These are phyloP conservation scores for Ramphastos sulfuratus DNA, from an alignment of 2,113 vertebrate genomes.

Conservation along the genomic window DNA sequence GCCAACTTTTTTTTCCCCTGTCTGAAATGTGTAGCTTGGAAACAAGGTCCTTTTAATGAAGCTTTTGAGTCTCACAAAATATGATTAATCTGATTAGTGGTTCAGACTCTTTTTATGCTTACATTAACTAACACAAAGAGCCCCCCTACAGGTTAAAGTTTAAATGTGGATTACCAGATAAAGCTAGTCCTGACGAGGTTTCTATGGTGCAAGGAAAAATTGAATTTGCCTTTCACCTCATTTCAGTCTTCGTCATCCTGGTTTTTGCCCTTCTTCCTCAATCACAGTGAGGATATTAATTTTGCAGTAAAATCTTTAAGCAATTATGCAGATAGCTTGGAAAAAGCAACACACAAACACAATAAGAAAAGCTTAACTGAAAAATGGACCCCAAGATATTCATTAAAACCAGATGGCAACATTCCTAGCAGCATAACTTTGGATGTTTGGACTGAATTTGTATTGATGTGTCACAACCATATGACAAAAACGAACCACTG, in stretches of 20 bases:
- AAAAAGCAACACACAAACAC: conserved; percentile 89
- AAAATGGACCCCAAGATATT: conserved; percentile 89
- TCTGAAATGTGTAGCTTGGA: conserved; percentile 82
- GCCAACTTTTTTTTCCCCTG: conserved; percentile 56
- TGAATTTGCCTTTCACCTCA: conserved; percentile 89
- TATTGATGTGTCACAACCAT: conserved; percentile 67
- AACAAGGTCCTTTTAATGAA: conserved; percentile 88
- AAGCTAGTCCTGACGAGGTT: conserved; percentile 93
- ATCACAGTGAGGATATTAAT: conserved; percentile 91
- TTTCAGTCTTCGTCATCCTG: conserved; percentile 86
- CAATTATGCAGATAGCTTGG: conserved; percentile 95
- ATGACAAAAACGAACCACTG: conserved; percentile 56
- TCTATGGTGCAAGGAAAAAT: conserved; percentile 87
- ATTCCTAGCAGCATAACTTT: conserved; percentile 82
- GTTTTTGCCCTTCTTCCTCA: conserved; percentile 81
- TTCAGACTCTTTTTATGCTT: conserved; percentile 93
- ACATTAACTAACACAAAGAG: conserved; percentile 98
- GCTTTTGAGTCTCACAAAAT: conserved; percentile 90
- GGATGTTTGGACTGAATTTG: conserved; percentile 74
- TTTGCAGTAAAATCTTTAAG: conserved; percentile 94
- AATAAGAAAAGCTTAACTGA: conserved; percentile 90
- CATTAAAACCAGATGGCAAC: conserved; percentile 96
- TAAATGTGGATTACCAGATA: conserved; percentile 99
- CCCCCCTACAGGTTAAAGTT: conserved; percentile 99
- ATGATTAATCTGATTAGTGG: conserved; percentile 98